A percentile compares a stretch with the other conserved stretches of the same genome.
Evolutionary conservation across 1,140 invertebrate species (phyloP).

Genomic region (Drosophila santomea): DNA sequence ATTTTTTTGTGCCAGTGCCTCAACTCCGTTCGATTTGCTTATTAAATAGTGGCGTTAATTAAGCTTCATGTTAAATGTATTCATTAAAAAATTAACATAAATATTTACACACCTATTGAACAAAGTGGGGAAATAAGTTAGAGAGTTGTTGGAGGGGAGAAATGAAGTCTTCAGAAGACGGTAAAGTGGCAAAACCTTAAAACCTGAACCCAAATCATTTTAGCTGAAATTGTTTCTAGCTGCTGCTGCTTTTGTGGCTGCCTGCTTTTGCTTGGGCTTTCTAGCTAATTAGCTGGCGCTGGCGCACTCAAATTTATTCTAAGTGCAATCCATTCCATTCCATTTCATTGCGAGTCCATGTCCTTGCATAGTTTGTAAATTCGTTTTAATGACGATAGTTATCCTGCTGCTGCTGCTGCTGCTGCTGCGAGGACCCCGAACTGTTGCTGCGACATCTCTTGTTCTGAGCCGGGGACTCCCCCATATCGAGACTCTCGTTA

Average conservation of each 20-base stretch:
- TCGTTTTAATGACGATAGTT: slow-evolving; percentile 83
- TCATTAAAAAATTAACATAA: slow-evolving; percentile 70
- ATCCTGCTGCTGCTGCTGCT: slow-evolving; percentile 63
- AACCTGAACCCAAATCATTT: slow-evolving; percentile 35
- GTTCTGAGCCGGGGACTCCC: slow-evolving; percentile 73
- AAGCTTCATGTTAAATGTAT: slow-evolving; percentile 36
- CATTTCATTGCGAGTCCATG: slow-evolving; percentile 34
- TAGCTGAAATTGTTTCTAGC: slow-evolving; percentile 30
- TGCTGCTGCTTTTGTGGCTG: slow-evolving; percentile 5
- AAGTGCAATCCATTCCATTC: slow-evolving; percentile 39
- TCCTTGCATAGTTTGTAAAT: slow-evolving; percentile 63
- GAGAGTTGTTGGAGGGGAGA: slow-evolving; percentile 6
- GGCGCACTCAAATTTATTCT: slow-evolving; percentile 45
- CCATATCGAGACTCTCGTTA: slow-evolving; percentile 84
- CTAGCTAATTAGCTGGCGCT: slow-evolving; percentile 52
- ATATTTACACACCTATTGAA: slow-evolving; percentile 73
- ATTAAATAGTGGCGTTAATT: slow-evolving; percentile 29
- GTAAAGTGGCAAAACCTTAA: slow-evolving; percentile 80
- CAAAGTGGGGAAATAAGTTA: slow-evolving; percentile 10
- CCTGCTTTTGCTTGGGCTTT: slow-evolving; percentile 29
- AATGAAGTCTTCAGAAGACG: slow-evolving; percentile 77
- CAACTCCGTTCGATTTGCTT: slow-evolving; percentile 27
- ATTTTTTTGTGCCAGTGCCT: slow-evolving; percentile 48
- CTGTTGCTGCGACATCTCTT: slow-evolving; percentile 79
- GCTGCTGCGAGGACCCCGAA: slow-evolving; percentile 57